Evolutionary conservation across 2,113 vertebrate species (phyloP).

Genomic region (Micronycteris hirsuta): DNA sequence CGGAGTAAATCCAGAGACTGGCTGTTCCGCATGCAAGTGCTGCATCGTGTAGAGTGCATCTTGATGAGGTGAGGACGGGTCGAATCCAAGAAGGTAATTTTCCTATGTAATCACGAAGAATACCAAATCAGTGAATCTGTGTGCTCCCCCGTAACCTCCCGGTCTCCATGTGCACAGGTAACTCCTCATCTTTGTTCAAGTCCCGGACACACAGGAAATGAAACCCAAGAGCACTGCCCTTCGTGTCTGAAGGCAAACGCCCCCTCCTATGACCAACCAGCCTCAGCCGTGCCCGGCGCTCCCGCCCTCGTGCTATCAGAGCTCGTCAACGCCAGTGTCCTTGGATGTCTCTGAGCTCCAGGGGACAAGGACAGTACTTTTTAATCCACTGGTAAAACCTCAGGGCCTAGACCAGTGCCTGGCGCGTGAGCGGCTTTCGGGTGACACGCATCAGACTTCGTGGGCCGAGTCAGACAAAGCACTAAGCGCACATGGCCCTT

Average conservation of each 20-base stretch:
- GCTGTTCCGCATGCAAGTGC: background rate
- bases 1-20: background rate
- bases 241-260: background rate
- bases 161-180: background rate
- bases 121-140: fast-evolving
- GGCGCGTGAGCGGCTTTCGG: background rate
- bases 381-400: background rate
- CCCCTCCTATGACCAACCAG: background rate
- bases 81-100: background rate
- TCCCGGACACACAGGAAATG: background rate
- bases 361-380: background rate
- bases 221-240: background rate
- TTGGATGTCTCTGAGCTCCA: background rate
- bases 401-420: background rate
- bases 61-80: background rate
- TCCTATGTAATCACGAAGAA: background rate
- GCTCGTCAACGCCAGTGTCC: background rate
- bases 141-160: background rate
- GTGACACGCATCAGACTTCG: background rate
- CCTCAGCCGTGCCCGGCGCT: background rate
- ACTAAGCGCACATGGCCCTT: fast-evolving
- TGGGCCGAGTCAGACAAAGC: background rate
- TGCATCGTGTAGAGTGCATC: no score
- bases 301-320: fast-evolving
- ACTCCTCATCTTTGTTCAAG: background rate